A percentile compares a stretch with the other conserved stretches of the same genome.
Evolutionary conservation across 2,888 invertebrate genomes (phyloP).

Genomic region (Allygus modestus): DNA sequence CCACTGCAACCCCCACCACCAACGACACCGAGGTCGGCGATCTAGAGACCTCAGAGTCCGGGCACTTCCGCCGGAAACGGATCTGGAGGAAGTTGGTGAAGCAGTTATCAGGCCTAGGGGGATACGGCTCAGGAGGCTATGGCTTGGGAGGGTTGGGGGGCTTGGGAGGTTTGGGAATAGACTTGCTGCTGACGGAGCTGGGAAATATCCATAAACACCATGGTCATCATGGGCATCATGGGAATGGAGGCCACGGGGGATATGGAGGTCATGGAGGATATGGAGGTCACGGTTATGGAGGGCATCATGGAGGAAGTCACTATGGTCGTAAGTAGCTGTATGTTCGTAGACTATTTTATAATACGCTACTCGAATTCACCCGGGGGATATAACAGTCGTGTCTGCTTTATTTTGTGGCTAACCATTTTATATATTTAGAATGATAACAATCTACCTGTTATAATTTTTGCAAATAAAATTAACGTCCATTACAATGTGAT

Average conservation of each 20-base stretch:
- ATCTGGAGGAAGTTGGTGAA: constrained; percentile 25
- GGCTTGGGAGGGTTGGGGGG: not conserved
- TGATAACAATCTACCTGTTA: no score
- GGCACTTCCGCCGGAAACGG: constrained; percentile 38
- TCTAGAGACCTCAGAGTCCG: constrained; percentile 34
- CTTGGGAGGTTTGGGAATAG: not conserved
- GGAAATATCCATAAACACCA: constrained; percentile 10
- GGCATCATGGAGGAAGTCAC: not conserved
- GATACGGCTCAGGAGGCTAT: constrained; percentile 14
- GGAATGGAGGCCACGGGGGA: not conserved
- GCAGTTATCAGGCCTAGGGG: not conserved
- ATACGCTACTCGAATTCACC: no score
- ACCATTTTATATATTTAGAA: no score
- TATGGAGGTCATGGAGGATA: not conserved
- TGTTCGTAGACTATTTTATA: not conserved
- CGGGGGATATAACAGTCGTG: no score
- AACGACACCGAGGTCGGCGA: not conserved
- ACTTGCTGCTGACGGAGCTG: not conserved
- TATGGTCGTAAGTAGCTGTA: not conserved
- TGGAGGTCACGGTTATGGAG: not conserved
- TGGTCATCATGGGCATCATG: not conserved
- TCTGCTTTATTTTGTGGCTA: no score
- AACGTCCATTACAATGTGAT: no score
- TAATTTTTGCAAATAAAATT: no score
- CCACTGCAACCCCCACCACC: not conserved